phyloP scores from a whole-genome alignment of 2,113 vertebrate genomes.

The Ptilorrhoa leucosticta region DNA sequence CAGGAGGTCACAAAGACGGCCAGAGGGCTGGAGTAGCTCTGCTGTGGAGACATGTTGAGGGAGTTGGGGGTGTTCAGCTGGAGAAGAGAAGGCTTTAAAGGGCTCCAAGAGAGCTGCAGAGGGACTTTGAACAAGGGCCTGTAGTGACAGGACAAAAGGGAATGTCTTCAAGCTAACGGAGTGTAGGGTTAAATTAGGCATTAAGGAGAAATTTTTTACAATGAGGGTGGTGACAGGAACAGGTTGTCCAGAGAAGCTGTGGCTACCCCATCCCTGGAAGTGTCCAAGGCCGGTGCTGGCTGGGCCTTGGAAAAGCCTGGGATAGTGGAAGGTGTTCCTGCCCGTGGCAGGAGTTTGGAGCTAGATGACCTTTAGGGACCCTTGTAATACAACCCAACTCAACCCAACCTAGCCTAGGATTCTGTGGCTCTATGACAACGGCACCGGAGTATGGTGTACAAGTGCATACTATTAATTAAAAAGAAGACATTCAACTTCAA shows the following conservation, averaged over 20 bases:
- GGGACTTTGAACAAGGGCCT: background rate
- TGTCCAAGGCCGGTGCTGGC: too few relatives aligned
- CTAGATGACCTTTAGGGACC: background rate
- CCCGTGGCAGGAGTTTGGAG: background rate
- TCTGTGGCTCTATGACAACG: fast-evolving
- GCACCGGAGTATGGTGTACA: fast-evolving
- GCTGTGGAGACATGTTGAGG: background rate
- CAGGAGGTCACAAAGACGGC: background rate
- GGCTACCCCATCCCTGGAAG: background rate
- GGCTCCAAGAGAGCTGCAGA: background rate
- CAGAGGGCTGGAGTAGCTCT: background rate
- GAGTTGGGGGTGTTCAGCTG: background rate
- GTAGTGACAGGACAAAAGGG: background rate
- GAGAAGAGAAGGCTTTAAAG: background rate
- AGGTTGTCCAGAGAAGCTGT: background rate
- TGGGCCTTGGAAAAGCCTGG: background rate
- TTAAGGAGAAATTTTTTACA: background rate
- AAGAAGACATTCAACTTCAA: background rate
- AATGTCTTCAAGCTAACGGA: background rate
- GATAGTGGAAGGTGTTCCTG: background rate
- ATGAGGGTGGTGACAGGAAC: fast-evolving
- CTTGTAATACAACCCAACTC: too few relatives aligned
- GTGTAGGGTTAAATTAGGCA: background rate
- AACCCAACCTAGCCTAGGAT: background rate
- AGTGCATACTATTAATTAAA: background rate